Conservation (phyloP, 1,140 invertebrate genomes). For the Papilio helenus region DNA sequence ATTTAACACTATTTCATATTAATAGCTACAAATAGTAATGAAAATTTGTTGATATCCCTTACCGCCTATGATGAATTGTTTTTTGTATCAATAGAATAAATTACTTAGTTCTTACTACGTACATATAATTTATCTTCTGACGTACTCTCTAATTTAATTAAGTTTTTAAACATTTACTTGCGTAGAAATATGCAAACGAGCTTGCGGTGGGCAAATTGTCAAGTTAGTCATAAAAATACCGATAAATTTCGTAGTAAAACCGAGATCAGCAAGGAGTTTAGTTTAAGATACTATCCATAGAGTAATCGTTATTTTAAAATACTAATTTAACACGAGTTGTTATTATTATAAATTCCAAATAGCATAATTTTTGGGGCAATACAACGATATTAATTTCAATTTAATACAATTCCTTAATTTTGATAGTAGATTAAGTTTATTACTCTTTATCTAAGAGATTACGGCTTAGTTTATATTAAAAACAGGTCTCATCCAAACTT, state of each 20-base stretch:
- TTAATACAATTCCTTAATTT: background rate
- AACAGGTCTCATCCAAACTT: background rate
- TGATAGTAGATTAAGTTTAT: background rate
- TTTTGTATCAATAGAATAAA: constrained; percentile 34
- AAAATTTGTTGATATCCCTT: constrained; percentile 11
- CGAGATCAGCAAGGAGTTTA: background rate
- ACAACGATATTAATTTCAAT: background rate
- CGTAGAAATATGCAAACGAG: background rate
- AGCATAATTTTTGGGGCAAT: constrained; percentile 3
- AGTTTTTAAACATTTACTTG: constrained; percentile 12
- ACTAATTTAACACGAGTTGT: background rate
- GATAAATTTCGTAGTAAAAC: constrained; percentile 17
- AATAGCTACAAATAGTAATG: constrained; percentile 24
- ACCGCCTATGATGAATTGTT: constrained; percentile 6
- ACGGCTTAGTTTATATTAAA: background rate
- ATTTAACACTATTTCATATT: constrained; percentile 24
- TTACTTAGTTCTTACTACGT: constrained; percentile 26
- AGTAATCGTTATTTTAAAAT: background rate
- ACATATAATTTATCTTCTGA: constrained; percentile 23
- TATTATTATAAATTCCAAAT: background rate
- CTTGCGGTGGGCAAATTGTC: constrained; percentile 33
- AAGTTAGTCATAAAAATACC: constrained; percentile 26
- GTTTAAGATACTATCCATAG: background rate
- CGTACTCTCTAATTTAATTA: constrained; percentile 8
- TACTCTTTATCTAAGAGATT: background rate